A percentile compares a stretch with the other conserved stretches of the same genome.
Conservation (phyloP, 2,797 vertebrate genomes). For the Sternotherus odoratus region DNA sequence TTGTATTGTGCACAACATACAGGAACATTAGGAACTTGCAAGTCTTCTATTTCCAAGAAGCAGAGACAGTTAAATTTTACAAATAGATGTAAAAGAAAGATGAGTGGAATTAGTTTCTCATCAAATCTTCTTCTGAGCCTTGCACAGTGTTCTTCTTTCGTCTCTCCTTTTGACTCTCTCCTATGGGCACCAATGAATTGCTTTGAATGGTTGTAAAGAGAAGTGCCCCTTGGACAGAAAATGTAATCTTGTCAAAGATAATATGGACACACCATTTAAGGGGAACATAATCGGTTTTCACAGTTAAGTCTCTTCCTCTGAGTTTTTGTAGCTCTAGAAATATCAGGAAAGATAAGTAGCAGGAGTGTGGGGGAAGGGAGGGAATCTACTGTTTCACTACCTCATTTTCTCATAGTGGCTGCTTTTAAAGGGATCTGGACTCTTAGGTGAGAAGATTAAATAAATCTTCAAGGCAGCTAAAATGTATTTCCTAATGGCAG, state of each 20-base stretch:
- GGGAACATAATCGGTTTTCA: background rate
- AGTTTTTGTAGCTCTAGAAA: background rate
- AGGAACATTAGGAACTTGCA: background rate
- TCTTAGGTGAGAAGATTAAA: slow-evolving; percentile 56
- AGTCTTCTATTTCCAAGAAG: background rate
- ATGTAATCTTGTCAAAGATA: background rate
- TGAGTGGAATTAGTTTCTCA: background rate
- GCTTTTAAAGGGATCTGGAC: slow-evolving; percentile 43
- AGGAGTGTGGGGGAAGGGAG: background rate
- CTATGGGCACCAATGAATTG: background rate
- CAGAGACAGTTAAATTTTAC: background rate
- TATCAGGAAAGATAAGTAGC: background rate
- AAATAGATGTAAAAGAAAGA: background rate
- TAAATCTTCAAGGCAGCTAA: slow-evolving; percentile 48
- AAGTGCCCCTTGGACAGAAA: background rate
- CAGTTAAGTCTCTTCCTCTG: background rate
- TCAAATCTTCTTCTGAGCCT: background rate
- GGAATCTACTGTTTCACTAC: background rate
- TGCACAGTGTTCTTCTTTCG: background rate
- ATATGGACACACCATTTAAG: background rate
- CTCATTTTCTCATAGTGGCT: slow-evolving; percentile 29
- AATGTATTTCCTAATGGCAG: slow-evolving; percentile 57
- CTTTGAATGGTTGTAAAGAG: background rate
- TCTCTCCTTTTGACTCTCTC: background rate
- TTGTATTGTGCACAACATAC: fast-evolving